phyloP scores from a whole-genome alignment of 2,888 invertebrate genomes.

The Philereme vetulata region DNA sequence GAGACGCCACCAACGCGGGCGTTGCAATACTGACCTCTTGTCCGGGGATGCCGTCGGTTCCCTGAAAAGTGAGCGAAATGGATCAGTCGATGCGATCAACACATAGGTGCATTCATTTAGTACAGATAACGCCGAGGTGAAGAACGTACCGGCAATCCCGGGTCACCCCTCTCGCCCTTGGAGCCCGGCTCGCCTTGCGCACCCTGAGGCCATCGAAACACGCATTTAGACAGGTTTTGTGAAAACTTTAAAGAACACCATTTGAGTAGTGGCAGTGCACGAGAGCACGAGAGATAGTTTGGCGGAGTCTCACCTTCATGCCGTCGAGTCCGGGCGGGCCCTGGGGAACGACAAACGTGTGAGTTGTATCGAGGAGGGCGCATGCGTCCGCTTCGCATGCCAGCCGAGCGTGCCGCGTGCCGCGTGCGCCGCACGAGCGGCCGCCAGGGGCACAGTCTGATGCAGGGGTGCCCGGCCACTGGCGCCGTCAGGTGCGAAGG shows the following conservation, averaged over 20 bases:
- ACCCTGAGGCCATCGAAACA: conserved; percentile 87
- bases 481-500: conserved; percentile 78
- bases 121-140: neutral
- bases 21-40: conserved; percentile 87
- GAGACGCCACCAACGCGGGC: too few species aligned
- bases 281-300: neutral
- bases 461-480: neutral
- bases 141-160: conserved; percentile 93
- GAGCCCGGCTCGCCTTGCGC: conserved; percentile 96
- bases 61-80: conserved; percentile 84
- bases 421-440: conserved; percentile 15
- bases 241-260: too few species aligned
- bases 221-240: conserved; percentile 8
- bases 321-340: conserved; percentile 97
- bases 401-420: conserved; percentile 8
- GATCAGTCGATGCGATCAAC: neutral
- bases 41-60: conserved; percentile 96
- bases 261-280: too few species aligned
- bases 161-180: conserved; percentile 96
- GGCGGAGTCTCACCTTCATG: conserved; percentile 93
- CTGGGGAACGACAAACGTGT: conserved; percentile 86
- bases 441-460: neutral
- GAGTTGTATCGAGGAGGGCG: conserved; percentile 32
- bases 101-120: neutral
- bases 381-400: conserved; percentile 19